Percentiles rank a stretch among this genome's conserved stretches.
Conservation (phyloP, 2,888 invertebrate genomes). For the Agriopis leucophaearia region DNA sequence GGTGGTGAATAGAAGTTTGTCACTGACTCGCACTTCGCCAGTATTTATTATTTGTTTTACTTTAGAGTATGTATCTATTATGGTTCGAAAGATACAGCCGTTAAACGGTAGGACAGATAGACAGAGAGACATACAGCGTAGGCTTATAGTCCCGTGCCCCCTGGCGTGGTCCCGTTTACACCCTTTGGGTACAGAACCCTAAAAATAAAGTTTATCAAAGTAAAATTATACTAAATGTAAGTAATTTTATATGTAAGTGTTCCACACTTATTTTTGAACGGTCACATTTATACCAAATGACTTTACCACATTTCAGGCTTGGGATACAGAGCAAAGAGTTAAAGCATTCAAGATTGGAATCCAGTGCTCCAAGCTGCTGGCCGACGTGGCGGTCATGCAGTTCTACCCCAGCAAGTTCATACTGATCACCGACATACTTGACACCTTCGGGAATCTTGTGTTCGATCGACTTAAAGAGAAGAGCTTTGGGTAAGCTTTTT, state of each 20-base stretch:
- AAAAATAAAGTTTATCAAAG: neutral
- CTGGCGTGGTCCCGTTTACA: too few species aligned
- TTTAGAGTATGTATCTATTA: too few species aligned
- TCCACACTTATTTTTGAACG: neutral
- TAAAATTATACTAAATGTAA: neutral
- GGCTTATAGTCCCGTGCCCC: too few species aligned
- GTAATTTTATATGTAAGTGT: too few species aligned
- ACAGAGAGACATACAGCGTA: too few species aligned
- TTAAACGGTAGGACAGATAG: too few species aligned
- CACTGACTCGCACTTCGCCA: too few species aligned
- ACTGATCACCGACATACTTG: slow-evolving; percentile 97
- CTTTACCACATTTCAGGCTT: slow-evolving; percentile 86
- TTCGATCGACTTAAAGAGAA: slow-evolving; percentile 94
- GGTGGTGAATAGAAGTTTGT: too few species aligned
- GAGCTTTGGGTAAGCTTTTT: slow-evolving; percentile 71
- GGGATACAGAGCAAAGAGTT: slow-evolving; percentile 97
- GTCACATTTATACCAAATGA: neutral
- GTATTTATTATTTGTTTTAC: too few species aligned
- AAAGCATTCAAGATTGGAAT: slow-evolving; percentile 98
- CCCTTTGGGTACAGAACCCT: too few species aligned
- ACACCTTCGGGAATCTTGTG: slow-evolving; percentile 96
- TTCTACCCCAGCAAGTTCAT: slow-evolving; percentile 99
- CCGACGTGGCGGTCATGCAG: slow-evolving; percentile 95
- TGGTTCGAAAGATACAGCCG: too few species aligned
- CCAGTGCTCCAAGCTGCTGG: slow-evolving; percentile 97